Percentiles rank a stretch among this genome's conserved stretches.
Conservation (phyloP, 1,140 invertebrate genomes). For the Alviniconcha marisindica region DNA sequence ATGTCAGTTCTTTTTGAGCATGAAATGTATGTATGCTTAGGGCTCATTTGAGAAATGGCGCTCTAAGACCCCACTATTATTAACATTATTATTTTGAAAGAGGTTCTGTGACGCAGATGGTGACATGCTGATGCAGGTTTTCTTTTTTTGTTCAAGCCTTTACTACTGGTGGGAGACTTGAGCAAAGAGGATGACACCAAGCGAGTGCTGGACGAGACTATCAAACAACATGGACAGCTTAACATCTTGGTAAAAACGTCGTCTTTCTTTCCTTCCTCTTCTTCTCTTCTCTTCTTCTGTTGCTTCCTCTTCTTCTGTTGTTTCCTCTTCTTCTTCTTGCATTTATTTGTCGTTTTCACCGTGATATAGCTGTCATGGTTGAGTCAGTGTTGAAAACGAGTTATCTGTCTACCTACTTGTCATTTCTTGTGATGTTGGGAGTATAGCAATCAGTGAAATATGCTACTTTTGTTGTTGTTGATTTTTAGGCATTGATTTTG, state of each 20-base stretch:
- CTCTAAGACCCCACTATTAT: too few relatives aligned
- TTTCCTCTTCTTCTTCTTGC: background rate
- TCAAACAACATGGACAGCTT: conserved; percentile 64
- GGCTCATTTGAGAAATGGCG: too few relatives aligned
- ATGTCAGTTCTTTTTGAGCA: too few relatives aligned
- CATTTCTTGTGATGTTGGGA: too few relatives aligned
- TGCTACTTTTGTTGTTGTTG: too few relatives aligned
- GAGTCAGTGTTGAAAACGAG: background rate
- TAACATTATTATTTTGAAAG: background rate
- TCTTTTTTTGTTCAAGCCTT: conserved; percentile 51
- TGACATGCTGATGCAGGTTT: background rate
- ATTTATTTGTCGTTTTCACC: background rate
- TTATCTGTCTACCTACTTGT: too few relatives aligned
- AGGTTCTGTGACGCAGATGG: too few relatives aligned
- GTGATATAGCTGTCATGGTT: too few relatives aligned
- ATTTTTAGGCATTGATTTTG: too few relatives aligned
- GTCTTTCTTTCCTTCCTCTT: background rate
- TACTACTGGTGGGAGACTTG: conserved; percentile 81
- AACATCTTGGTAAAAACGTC: conserved; percentile 65
- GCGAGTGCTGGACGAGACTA: conserved; percentile 79
- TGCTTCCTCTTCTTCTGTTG: background rate
- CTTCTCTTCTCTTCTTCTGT: background rate
- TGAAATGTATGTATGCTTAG: too few relatives aligned
- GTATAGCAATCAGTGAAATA: too few relatives aligned
- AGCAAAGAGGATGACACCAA: conserved; percentile 86